Base-by-base conservation (phyloP, 2,888 invertebrate genomes). In the Leptothorax acervorum region DNA sequence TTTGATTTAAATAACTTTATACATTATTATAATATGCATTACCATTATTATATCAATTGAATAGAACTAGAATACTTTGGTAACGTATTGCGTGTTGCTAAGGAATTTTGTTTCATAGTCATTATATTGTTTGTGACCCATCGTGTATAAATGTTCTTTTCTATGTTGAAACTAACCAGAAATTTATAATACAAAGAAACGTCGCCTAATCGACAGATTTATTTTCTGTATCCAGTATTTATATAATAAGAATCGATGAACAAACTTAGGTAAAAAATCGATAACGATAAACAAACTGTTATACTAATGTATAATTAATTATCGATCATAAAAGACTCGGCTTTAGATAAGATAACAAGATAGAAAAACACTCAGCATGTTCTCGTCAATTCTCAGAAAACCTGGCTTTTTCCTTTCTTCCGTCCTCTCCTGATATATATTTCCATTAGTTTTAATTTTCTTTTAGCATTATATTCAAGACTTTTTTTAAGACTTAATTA, bases 371-470 rank as follows among this genome's bases (percentile, higher is more conserved):
- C 89, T 90, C 90, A 91, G 92, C 91, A 91, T 92, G 92, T 90
- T 91, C 92, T 92, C 91, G 91, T 93, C 93, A 92, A 92, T 92
- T 93, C 91, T 89, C 84, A 89, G 91, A 92, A 92, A 87, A 57
- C 76, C 70, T 71, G 5, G 5, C 2, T n/a, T 18, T 1, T 18
- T n/a, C 9, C 3, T n/a, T 51, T 2, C 9, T 9, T 55, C 12
- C 3, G 8, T 35, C 4, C 4, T 85, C 66, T 74, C 78, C 31
- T 39, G 8, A 8, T 1, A 39, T 51, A 8, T 1, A 39, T 51
- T 55, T 42, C 51, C 9, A 31, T 55, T 48, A 78, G 57, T 87
- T 79, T 84, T 76, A 85, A 82, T 63, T 87, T 86, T 85, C 42
- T 73, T 73, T 57, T 42, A 28, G 42, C 28, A 28, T 55, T 57